phyloP scores from a whole-genome alignment of 2,113 vertebrate genomes.

The Tupaia tana region DNA sequence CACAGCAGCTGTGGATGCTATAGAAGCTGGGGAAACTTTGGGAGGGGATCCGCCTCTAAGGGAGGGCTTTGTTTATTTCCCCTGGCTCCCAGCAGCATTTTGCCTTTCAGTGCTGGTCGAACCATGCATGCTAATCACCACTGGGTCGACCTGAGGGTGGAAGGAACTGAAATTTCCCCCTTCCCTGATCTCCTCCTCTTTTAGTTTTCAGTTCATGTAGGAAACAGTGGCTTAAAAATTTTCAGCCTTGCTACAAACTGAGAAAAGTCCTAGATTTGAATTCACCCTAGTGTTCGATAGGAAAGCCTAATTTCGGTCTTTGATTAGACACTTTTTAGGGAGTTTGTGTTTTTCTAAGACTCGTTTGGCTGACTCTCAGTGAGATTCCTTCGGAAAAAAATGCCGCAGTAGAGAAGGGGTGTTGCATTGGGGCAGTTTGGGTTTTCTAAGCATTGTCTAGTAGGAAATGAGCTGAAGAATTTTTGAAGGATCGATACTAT shows the following conservation, averaged over 20 bases:
- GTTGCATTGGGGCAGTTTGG: background rate
- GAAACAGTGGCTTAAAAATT: background rate
- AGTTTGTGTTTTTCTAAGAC: conserved; percentile 30
- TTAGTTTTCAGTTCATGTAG: background rate
- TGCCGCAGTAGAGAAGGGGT: background rate
- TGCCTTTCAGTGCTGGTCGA: conserved; percentile 35
- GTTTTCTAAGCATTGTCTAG: background rate
- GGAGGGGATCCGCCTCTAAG: background rate
- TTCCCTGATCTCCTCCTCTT: background rate
- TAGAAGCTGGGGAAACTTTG: conserved; percentile 52
- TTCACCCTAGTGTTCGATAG: background rate
- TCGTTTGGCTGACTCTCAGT: background rate
- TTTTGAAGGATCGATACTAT: background rate
- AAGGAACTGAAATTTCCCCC: conserved; percentile 2
- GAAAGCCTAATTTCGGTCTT: conserved; percentile 38
- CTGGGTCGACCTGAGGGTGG: background rate
- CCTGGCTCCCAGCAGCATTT: background rate
- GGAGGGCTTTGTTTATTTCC: conserved; percentile 25
- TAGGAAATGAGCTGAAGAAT: conserved; percentile 3
- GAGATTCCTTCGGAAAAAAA: conserved; percentile 15
- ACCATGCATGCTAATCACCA: background rate
- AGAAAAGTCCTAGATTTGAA: conserved; percentile 6
- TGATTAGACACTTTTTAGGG: conserved; percentile 11
- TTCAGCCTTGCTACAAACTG: conserved; percentile 40
- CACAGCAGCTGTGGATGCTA: background rate